phyloP scores from a whole-genome alignment of 2,888 invertebrate species.

The Nasonia oneida region DNA sequence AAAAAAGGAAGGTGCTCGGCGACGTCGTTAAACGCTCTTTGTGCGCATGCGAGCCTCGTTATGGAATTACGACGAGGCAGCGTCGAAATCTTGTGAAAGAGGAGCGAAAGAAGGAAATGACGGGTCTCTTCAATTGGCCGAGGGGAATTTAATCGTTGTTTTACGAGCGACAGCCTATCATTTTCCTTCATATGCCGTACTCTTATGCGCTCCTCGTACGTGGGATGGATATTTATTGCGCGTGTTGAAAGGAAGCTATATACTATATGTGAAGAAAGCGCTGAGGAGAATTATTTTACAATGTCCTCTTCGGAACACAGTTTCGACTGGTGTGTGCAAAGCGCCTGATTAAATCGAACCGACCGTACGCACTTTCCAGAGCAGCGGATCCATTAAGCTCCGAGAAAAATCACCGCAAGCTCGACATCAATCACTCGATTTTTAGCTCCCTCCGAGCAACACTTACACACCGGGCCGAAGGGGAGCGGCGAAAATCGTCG shows the following conservation, averaged over 20 bases:
- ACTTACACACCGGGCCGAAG: neutral
- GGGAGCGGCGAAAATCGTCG: constrained; percentile 42
- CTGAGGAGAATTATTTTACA: neutral
- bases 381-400: neutral
- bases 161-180: neutral
- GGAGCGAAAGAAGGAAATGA: constrained; percentile 24
- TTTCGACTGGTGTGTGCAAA: no score
- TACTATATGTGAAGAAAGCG: neutral
- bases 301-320: neutral
- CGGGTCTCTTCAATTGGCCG: neutral
- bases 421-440: constrained; percentile 45
- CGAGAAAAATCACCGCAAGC: neutral
- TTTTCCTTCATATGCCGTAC: constrained; percentile 14
- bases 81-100: constrained; percentile 41
- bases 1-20: neutral
- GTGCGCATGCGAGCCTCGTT: constrained; percentile 23
- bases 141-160: constrained; percentile 38
- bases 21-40: constrained; percentile 14
- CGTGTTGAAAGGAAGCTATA: neutral
- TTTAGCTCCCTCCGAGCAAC: constrained; percentile 11
- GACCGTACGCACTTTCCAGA: neutral
- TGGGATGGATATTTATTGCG: constrained; percentile 2
- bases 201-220: neutral
- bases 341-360: neutral
- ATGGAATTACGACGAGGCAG: neutral